phyloP scores from a whole-genome alignment of 2,113 vertebrate genomes.

The Ramphastos sulfuratus region DNA sequence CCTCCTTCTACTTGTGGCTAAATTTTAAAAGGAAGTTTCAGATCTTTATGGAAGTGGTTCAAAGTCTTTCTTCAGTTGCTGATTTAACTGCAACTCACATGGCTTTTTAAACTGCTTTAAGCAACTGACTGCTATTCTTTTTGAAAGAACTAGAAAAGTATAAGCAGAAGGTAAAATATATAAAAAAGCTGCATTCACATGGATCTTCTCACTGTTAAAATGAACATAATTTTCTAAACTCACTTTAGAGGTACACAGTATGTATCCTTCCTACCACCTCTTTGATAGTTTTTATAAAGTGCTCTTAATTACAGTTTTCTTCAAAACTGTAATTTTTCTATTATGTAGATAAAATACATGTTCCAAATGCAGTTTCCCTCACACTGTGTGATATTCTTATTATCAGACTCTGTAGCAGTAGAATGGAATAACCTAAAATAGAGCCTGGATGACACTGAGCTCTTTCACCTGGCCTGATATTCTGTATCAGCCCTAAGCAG shows the following conservation, averaged over 20 bases:
- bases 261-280: not conserved
- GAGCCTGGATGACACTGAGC: not conserved
- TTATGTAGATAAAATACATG: conserved; percentile 33
- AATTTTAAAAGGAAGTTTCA: conserved; percentile 61
- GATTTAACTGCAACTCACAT: conserved; percentile 48
- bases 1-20: conserved; percentile 51
- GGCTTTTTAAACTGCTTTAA: conserved; percentile 52
- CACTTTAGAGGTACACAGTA: not conserved
- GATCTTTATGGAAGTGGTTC: conserved; percentile 17
- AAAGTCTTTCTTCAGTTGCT: conserved; percentile 47
- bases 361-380: conserved; percentile 2
- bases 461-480: not conserved
- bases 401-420: not conserved
- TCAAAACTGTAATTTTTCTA: conserved; percentile 31
- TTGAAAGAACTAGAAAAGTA: conserved; percentile 56
- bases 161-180: conserved; percentile 70
- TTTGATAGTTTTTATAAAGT: conserved; percentile 24
- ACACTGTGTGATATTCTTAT: not conserved
- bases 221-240: not conserved
- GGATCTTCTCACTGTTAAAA: conserved; percentile 17
- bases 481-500: not conserved
- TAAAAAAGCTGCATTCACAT: conserved; percentile 48
- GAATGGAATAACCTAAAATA: not conserved
- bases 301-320: conserved; percentile 27
- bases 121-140: conserved; percentile 63